phyloP scores from a whole-genome alignment of 2,113 vertebrate species.

The Falcunculus frontatus region DNA sequence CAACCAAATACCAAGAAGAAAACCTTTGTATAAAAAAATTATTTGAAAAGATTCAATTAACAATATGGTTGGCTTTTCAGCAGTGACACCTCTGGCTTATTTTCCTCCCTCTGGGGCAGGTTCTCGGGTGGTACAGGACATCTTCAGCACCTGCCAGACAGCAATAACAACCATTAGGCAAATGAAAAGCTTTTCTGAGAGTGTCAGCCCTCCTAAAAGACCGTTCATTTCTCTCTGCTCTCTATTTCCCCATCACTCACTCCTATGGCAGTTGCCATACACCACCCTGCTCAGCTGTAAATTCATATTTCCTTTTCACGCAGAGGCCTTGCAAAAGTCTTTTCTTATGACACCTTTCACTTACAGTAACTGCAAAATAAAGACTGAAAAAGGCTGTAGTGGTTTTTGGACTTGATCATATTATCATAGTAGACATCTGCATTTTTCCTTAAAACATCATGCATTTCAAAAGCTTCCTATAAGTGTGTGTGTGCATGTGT shows the following conservation, averaged over 20 bases:
- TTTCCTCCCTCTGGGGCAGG: neutral
- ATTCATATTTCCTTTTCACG: neutral
- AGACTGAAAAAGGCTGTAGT: neutral
- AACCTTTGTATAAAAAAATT: neutral
- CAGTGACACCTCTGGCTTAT: neutral
- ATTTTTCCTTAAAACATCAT: neutral
- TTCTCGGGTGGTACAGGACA: rapidly evolving
- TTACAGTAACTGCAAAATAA: neutral
- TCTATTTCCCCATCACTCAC: neutral
- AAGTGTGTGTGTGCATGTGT: neutral
- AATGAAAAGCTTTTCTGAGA: neutral
- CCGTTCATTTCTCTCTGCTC: neutral
- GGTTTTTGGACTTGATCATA: neutral
- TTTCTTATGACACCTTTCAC: neutral
- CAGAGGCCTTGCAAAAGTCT: neutral
- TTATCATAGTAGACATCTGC: neutral
- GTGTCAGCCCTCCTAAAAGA: neutral
- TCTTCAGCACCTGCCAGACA: neutral
- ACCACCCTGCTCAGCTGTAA: neutral
- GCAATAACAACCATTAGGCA: neutral
- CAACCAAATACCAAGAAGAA: neutral
- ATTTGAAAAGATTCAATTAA: neutral
- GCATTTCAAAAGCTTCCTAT: neutral
- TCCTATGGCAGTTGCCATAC: neutral
- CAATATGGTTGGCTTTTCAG: neutral